Conservation (phyloP, 2,113 vertebrate genomes). For the Cochlearius cochlearius region DNA sequence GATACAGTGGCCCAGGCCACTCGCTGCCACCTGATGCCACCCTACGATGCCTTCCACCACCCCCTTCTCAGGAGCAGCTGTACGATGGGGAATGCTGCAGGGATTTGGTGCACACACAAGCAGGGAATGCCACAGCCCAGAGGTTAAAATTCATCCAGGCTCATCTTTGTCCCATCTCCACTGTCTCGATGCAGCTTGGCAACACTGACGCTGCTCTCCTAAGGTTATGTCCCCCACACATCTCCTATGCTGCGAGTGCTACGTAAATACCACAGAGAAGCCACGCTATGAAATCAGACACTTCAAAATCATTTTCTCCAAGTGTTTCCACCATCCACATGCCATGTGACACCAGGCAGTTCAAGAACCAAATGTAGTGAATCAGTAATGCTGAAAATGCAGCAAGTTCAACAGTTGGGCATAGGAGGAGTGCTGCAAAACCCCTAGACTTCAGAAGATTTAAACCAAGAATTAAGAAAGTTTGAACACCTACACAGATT, state of each 20-base stretch:
- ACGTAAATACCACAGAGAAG: not conserved
- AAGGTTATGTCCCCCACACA: rapidly evolving
- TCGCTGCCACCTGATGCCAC: not conserved
- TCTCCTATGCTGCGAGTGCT: not conserved
- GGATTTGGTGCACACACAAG: rapidly evolving
- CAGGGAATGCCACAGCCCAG: not conserved
- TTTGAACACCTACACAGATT: not conserved
- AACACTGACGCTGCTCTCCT: not conserved
- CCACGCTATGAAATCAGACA: not conserved
- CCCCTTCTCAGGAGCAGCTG: not conserved
- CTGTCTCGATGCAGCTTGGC: not conserved
- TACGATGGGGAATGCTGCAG: rapidly evolving
- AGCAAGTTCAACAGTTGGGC: not conserved
- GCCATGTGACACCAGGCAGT: not conserved
- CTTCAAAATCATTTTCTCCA: too few relatives aligned
- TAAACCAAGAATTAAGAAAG: not conserved
- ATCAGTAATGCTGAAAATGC: not conserved
- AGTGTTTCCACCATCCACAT: not conserved
- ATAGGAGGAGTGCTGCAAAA: not conserved
- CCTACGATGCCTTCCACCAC: rapidly evolving
- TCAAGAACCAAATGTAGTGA: not conserved
- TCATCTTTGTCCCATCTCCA: not conserved
- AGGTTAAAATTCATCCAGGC: not conserved
- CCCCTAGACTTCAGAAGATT: not conserved
- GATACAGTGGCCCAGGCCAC: rapidly evolving